These are phyloP conservation scores for Anorthoa munda DNA, from an alignment of 2,888 invertebrate species.

Conservation along the genomic window DNA sequence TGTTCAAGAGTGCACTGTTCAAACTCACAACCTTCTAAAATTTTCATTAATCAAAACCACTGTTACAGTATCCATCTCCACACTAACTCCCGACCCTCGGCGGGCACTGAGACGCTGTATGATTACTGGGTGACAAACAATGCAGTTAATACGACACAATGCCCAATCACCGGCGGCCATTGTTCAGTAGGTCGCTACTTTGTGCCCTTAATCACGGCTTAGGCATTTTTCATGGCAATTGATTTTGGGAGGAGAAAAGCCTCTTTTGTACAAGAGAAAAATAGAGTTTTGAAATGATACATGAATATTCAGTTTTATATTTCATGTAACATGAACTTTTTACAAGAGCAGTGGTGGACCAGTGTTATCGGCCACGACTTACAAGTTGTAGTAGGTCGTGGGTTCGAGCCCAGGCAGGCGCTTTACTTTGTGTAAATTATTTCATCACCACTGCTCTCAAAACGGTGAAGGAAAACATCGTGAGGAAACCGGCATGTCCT, in stretches of 20 bases:
- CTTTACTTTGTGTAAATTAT: no score
- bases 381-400: no score
- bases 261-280: neutral
- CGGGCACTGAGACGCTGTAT: conserved; percentile 84
- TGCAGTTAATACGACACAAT: conserved; percentile 89
- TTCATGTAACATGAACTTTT: neutral
- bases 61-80: conserved; percentile 70
- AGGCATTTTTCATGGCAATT: conserved; percentile 45
- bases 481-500: no score
- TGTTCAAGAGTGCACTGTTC: neutral
- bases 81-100: conserved; percentile 66
- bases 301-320: neutral
- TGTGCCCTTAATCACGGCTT: conserved; percentile 41
- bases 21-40: no score
- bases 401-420: no score
- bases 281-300: neutral
- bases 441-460: no score
- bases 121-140: conserved; percentile 88
- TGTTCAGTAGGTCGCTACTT: conserved; percentile 64
- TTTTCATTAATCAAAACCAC: neutral
- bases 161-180: conserved; percentile 83
- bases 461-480: no score
- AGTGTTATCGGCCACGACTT: no score
- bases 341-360: no score
- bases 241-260: conserved; percentile 31